Evolutionary conservation across 2,797 vertebrate species (phyloP).

Genomic region (Cuniculus paca): DNA sequence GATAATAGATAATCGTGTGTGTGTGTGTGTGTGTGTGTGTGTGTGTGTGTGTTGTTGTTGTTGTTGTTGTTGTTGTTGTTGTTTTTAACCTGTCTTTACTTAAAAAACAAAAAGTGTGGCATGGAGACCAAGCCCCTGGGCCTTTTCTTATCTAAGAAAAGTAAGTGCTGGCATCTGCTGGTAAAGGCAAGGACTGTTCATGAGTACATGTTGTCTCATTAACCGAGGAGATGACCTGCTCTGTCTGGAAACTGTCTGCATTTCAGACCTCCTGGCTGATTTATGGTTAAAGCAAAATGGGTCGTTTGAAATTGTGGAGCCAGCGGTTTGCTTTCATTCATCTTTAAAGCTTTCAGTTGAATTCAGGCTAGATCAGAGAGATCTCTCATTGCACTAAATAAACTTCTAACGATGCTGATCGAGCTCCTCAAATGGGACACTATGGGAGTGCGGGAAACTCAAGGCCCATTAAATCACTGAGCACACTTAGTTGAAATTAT

Average conservation of each 20-base stretch:
- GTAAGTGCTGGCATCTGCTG: conserved; percentile 86
- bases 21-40: not conserved
- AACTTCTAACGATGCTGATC: conserved; percentile 37
- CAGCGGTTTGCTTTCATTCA: conserved; percentile 69
- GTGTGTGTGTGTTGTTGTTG: not conserved
- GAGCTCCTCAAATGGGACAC: conserved; percentile 37
- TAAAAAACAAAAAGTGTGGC: not conserved
- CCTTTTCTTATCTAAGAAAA: conserved; percentile 63
- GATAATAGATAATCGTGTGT: not conserved
- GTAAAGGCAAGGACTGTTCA: conserved; percentile 64
- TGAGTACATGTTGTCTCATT: not conserved
- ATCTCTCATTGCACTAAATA: conserved; percentile 57
- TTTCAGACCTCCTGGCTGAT: conserved; percentile 57
- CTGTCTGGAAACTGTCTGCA: conserved; percentile 65
- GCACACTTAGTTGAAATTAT: conserved; percentile 71
- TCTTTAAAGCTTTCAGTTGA: conserved; percentile 67
- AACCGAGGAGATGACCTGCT: not conserved
- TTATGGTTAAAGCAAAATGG: conserved; percentile 62
- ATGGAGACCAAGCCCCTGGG: not conserved
- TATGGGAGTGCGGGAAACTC: conserved; percentile 13
- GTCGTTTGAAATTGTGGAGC: conserved; percentile 69
- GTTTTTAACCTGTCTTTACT: conserved; percentile 27
- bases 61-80: not conserved
- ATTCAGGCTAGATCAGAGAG: conserved; percentile 73
- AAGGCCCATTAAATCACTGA: conserved; percentile 69